Base-by-base conservation (phyloP, 2,888 invertebrate genomes). In the Trichogramma dendrolimi region DNA sequence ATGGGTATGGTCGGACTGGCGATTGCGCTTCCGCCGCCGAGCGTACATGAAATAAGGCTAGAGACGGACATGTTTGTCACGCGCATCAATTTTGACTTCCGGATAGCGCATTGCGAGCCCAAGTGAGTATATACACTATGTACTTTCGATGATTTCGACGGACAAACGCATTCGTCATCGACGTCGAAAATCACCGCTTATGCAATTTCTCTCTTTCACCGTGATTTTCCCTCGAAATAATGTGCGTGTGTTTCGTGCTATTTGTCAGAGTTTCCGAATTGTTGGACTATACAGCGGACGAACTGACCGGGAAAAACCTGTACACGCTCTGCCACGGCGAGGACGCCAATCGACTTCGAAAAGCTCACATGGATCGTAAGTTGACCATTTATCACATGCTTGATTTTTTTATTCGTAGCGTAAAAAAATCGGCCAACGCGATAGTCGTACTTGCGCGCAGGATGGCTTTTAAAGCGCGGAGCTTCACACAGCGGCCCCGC, bases 31-130 rank as follows among this genome's bases (percentile, higher is more conserved):
- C 97, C 97, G 52, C 96, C 97, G 8, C 96, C 97, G 8, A 96
- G 95, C 68, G 94, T 97, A 68, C 96, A 97, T 78, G 97, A 97
- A 83, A 94, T 96, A 72, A 87, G 96, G 71, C 84, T 97, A 71
- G 96, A 96, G 80, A 88, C 92, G 59, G 94, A 94, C 78, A 94
- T 94, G 93, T 97, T 97, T 81, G 96, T 97, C 72, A 96, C 94
- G 64, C 87, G 96, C 75, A 91, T 97, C 75, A 94, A 91, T 79
- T 95, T 96, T 74, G 95, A 96, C 81, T 94, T 97, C 82, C 88
- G 92, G 82, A 91, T 97, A 84, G 94, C 95, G 67, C 96, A 97
- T 80, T 96, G 96, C 79, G 97, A 97, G 80, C 96, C 96, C 75
- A 91, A 90, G 94, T 94, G 82, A 83, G 84, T 73, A 50, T 50